These are phyloP conservation scores for Pelecanus crispus DNA, from an alignment of 2,113 vertebrate genomes.

Conservation along the genomic window DNA sequence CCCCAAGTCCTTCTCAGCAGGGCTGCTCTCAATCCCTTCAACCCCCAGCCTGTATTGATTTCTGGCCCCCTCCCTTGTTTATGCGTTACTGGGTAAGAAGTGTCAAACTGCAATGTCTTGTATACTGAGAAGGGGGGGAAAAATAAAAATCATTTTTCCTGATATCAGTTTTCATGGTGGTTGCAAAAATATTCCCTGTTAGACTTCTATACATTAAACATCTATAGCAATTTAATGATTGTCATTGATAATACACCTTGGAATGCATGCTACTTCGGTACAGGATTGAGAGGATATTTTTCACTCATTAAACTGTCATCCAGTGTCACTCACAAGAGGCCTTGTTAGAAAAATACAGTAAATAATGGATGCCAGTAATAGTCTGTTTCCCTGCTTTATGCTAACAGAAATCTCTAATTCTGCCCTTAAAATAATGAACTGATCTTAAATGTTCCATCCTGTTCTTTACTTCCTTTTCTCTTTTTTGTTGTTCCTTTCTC, in stretches of 20 bases:
- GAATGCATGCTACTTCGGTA: neutral
- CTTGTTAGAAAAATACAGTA: neutral
- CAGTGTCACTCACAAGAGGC: neutral
- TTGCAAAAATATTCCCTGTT: neutral
- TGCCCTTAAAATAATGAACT: neutral
- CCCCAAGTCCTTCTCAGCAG: too few relatives aligned
- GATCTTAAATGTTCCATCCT: neutral
- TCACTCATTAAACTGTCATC: neutral
- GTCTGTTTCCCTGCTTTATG: neutral
- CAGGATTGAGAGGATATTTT: neutral
- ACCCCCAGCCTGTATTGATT: too few relatives aligned
- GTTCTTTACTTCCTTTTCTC: neutral
- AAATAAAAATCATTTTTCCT: accelerated
- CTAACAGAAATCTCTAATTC: neutral
- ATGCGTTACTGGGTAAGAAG: neutral
- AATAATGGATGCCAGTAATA: neutral
- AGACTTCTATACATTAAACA: neutral
- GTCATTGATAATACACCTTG: neutral
- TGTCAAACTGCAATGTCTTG: neutral
- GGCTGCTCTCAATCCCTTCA: too few relatives aligned
- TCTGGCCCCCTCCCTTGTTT: neutral
- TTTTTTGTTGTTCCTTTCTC: neutral
- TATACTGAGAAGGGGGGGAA: neutral
- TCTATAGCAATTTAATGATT: neutral
- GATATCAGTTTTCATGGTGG: neutral